These are phyloP conservation scores for Oxyruncus cristatus DNA, from an alignment of 2,113 vertebrate species.

Conservation along the genomic window DNA sequence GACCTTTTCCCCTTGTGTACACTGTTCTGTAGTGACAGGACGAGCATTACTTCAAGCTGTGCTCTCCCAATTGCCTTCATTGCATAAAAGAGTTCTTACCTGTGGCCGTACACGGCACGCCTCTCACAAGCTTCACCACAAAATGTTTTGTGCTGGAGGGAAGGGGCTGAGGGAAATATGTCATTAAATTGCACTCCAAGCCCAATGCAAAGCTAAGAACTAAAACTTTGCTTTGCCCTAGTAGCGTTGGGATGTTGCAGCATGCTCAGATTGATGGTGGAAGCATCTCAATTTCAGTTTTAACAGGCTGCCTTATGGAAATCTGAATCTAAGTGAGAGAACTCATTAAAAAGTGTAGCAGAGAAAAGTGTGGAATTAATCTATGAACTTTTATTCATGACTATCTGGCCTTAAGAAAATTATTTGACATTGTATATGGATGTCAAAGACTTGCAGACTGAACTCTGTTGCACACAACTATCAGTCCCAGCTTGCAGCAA, in stretches of 20 bases:
- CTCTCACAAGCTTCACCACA: not conserved
- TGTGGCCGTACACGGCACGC: not conserved
- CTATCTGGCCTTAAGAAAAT: slow-evolving; percentile 32
- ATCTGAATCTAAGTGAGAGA: slow-evolving; percentile 22
- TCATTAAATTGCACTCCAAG: not conserved
- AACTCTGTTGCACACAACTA: not conserved
- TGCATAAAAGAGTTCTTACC: not conserved
- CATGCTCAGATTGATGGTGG: not conserved
- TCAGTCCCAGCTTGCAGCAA: not conserved
- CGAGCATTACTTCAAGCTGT: not conserved
- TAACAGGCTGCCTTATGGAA: not conserved
- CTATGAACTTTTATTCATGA: slow-evolving; percentile 20
- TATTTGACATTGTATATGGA: slow-evolving; percentile 20
- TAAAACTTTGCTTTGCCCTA: not conserved
- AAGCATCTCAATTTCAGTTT: slow-evolving; percentile 14
- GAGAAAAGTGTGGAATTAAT: slow-evolving; percentile 10
- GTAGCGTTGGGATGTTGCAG: not conserved
- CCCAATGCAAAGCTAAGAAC: not conserved
- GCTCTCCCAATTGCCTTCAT: not conserved
- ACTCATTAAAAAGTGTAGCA: slow-evolving; percentile 23
- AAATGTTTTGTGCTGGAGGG: not conserved
- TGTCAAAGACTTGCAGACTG: slow-evolving; percentile 25
- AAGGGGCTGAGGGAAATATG: not conserved
- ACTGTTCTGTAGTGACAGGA: not conserved
- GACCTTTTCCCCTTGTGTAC: not conserved